Evolutionary conservation across 2,888 invertebrate species (phyloP), one percentile per base, ranked within the genome.

Genomic region (Dicranocentrus wangi): DNA sequence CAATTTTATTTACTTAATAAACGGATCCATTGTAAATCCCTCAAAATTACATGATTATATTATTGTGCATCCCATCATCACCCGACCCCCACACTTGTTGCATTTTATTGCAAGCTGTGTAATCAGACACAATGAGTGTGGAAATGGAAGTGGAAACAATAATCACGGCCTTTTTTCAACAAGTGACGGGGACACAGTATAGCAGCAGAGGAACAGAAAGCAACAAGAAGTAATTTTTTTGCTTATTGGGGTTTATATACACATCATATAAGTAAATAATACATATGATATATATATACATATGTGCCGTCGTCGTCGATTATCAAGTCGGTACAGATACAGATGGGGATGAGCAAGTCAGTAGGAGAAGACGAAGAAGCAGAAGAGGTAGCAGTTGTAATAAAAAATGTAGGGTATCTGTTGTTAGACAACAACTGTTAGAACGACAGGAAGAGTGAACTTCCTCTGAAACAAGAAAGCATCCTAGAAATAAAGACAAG

Each of bases 391-490:
- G 68, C 53, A 42, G 65, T 19, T 17, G 27, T 25, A 32, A 28
- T 19, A 68, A 61, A 77, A 77, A 77, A 77, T 66, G 23, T 66
- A 75, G 75, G 75, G 42, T 66, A 65, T 75, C 55, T 73, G 60
- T 60, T 66, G 55, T 68, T 68, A 55, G 15, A 72, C 72, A 80
- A 80, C 80, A 66, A 73, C 68, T 73, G 70, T 66, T 79, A 39
- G 47, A 63, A 75, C 60, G 82, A 83, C 83, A 83, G 83, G 83
- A 83, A 83, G 80, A 83, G 75, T 76, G 55, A 68, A 83, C 83
- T 83, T 83, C 83, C 83, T 83, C 70, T 73, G 21, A 72, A 78
- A 68, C 47, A 75, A 72, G 53, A 79, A 72, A 72, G 60, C 42
- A 76, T 42, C 39, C 27, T n/a, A 42, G 19, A n/a, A 32, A 10